Conservation (phyloP, 2,888 invertebrate genomes). For the Lochmaea capreae region DNA sequence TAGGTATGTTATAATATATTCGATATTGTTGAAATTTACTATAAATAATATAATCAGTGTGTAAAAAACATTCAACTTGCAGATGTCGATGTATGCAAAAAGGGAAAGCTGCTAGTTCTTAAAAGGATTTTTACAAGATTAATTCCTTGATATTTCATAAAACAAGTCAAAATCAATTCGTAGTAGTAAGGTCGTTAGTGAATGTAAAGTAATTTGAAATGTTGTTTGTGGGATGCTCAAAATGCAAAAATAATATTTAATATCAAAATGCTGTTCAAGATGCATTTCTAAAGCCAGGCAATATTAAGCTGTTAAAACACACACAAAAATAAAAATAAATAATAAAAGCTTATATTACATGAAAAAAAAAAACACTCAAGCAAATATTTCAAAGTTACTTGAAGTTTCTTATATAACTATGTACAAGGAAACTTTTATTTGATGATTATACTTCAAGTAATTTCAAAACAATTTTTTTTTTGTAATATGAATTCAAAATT, state of each 20-base stretch:
- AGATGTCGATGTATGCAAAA: not conserved
- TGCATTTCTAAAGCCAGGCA: conserved; percentile 42
- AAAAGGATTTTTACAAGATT: not conserved
- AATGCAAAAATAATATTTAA: conserved; percentile 30
- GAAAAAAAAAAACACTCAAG: not conserved
- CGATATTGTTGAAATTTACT: not conserved
- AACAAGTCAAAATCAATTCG: not conserved
- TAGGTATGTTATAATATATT: not conserved
- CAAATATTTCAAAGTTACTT: not conserved
- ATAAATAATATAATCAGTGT: not conserved
- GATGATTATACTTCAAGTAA: too few species aligned
- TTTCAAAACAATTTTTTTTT: too few species aligned
- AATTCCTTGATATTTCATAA: not conserved
- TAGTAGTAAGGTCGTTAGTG: not conserved
- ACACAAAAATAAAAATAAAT: conserved; percentile 21
- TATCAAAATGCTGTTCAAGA: conserved; percentile 38
- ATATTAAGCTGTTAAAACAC: conserved; percentile 41
- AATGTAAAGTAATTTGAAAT: not conserved
- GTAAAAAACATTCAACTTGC: not conserved
- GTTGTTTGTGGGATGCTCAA: conserved; percentile 17
- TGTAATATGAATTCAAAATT: too few species aligned
- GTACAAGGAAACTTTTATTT: not conserved
- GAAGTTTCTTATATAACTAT: conserved; percentile 23
- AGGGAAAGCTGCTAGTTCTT: not conserved
- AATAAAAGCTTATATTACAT: conserved; percentile 22